Conservation (phyloP, 2,888 invertebrate genomes). For the Leucophenga maculata region DNA sequence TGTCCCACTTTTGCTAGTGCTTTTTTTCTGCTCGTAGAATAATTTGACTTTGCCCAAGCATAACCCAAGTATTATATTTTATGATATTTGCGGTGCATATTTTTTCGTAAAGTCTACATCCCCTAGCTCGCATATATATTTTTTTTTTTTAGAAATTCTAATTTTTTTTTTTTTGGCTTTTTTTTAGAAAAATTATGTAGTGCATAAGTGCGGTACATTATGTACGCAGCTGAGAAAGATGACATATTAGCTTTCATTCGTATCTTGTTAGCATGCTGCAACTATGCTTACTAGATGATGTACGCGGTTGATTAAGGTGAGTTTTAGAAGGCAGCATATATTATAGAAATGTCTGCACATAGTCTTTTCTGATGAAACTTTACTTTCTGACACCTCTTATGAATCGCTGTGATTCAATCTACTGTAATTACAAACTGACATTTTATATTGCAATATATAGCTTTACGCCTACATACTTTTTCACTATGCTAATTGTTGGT, state of each 20-base stretch:
- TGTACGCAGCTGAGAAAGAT: too few relatives aligned
- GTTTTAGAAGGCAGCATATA: background rate
- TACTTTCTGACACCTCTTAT: slow-evolving; percentile 71
- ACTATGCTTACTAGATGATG: too few relatives aligned
- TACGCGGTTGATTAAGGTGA: background rate
- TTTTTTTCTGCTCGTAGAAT: slow-evolving; percentile 67
- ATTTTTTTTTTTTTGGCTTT: background rate
- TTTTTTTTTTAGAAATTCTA: background rate
- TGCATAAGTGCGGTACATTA: too few relatives aligned
- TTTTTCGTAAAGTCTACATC: slow-evolving; percentile 55
- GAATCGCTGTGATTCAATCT: slow-evolving; percentile 65
- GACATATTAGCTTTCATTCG: too few relatives aligned
- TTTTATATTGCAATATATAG: background rate
- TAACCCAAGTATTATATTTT: slow-evolving; percentile 59
- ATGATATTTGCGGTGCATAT: slow-evolving; percentile 69
- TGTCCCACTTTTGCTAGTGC: slow-evolving; percentile 66
- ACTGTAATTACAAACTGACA: slow-evolving; percentile 53
- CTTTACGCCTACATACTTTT: background rate
- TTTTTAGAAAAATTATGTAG: too few relatives aligned
- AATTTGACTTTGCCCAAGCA: slow-evolving; percentile 66
- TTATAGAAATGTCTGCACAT: background rate
- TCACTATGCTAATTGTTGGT: background rate
- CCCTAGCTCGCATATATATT: background rate
- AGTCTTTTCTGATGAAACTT: slow-evolving; percentile 60
- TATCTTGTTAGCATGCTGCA: too few relatives aligned